phyloP scores from a whole-genome alignment of 2,113 vertebrate species.

The Melanerpes formicivorus region DNA sequence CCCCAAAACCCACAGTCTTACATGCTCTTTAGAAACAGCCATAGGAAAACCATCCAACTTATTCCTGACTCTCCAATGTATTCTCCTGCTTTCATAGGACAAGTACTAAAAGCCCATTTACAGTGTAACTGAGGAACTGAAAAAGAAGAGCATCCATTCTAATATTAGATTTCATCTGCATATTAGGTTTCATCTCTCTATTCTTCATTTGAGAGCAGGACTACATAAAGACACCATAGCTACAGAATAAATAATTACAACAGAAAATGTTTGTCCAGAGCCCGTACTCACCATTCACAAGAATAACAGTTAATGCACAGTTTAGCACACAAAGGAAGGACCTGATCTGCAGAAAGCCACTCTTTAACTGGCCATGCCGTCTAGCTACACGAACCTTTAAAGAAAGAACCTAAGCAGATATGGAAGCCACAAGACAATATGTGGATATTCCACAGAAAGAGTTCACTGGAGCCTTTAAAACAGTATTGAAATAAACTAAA shows the following conservation, averaged over 20 bases:
- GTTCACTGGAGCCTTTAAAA: background rate
- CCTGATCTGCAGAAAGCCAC: background rate
- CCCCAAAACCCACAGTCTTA: background rate
- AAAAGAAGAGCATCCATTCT: background rate
- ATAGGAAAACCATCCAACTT: background rate
- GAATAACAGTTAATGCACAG: background rate
- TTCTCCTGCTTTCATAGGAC: background rate
- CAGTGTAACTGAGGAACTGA: background rate
- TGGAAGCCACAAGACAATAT: background rate
- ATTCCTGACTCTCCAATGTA: background rate
- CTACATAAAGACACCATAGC: background rate
- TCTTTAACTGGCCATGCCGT: background rate
- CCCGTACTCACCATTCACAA: background rate
- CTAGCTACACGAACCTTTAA: background rate
- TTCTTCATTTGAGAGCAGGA: background rate
- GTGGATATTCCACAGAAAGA: background rate
- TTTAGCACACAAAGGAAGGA: background rate
- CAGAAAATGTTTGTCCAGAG: background rate
- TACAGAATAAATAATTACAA: background rate
- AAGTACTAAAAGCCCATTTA: background rate
- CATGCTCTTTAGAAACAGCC: background rate
- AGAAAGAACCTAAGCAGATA: background rate
- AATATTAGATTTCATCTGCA: background rate
- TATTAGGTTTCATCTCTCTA: background rate
- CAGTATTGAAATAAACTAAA: background rate